A percentile compares a stretch with the other conserved stretches of the same genome.
These are phyloP conservation scores for Onychomys torridus DNA, from an alignment of 2,797 vertebrate genomes.

Conservation along the genomic window DNA sequence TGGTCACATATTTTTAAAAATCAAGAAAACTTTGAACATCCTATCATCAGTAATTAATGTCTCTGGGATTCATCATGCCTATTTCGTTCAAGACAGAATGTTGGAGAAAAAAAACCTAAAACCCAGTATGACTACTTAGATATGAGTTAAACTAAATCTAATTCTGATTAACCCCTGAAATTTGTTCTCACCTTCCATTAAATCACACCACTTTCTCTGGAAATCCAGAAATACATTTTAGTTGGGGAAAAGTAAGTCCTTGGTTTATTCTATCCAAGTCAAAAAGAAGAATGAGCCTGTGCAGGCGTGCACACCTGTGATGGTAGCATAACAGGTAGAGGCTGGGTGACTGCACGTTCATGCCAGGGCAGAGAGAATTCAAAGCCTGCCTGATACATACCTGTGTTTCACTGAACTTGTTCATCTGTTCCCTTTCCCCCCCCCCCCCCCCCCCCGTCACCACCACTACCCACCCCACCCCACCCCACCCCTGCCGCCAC, in stretches of 20 bases:
- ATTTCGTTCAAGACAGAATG: background rate
- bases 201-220: background rate
- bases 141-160: background rate
- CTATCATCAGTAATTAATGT: slow-evolving; percentile 8
- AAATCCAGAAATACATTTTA: slow-evolving; percentile 47
- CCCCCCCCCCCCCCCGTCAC: no score
- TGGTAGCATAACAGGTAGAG: background rate
- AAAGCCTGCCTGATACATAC: background rate
- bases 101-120: slow-evolving; percentile 53
- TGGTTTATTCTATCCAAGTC: background rate
- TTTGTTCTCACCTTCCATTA: slow-evolving; percentile 26
- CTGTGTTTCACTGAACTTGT: background rate
- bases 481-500: no score
- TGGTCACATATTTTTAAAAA: background rate
- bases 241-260: slow-evolving; percentile 13
- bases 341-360: background rate
- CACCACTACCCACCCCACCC: no score
- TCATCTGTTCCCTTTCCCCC: background rate
- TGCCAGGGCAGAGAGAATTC: background rate
- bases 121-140: background rate
- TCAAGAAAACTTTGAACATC: background rate
- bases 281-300: background rate
- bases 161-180: background rate
- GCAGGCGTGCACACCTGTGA: accelerated
- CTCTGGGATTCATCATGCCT: background rate